Evolutionary conservation across 2,888 invertebrate species (phyloP).

Genomic region (Eulithis testata): DNA sequence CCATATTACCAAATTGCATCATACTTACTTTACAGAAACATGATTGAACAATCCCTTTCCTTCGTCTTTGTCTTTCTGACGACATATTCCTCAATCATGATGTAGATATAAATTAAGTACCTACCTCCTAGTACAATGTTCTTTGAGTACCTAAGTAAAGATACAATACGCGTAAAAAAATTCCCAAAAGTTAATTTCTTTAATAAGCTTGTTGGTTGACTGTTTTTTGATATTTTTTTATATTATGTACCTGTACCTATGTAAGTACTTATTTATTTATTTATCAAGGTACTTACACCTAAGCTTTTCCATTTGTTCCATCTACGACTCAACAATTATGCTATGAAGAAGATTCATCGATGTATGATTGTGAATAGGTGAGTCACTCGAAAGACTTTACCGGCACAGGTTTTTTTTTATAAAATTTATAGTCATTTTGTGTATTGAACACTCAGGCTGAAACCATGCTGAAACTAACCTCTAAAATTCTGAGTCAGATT

Average conservation of each 20-base stretch:
- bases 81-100: neutral
- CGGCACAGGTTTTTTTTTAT: neutral
- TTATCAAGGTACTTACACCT: too few species aligned
- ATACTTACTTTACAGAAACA: neutral
- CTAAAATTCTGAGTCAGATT: conserved; percentile 22
- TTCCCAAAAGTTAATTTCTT: too few species aligned
- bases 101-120: neutral
- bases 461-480: neutral
- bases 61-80: too few species aligned
- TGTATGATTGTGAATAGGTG: conserved; percentile 22
- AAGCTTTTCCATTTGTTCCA: conserved; percentile 7
- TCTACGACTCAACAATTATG: conserved; percentile 33
- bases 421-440: neutral
- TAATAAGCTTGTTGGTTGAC: too few species aligned
- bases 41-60: neutral
- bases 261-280: too few species aligned
- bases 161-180: too few species aligned
- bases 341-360: conserved; percentile 26
- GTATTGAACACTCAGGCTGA: too few species aligned
- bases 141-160: too few species aligned
- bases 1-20: neutral
- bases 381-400: conserved; percentile 23
- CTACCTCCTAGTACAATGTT: too few species aligned
- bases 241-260: too few species aligned
- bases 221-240: too few species aligned